phyloP scores from a whole-genome alignment of 2,113 vertebrate genomes.

The Neoarius graeffei region DNA sequence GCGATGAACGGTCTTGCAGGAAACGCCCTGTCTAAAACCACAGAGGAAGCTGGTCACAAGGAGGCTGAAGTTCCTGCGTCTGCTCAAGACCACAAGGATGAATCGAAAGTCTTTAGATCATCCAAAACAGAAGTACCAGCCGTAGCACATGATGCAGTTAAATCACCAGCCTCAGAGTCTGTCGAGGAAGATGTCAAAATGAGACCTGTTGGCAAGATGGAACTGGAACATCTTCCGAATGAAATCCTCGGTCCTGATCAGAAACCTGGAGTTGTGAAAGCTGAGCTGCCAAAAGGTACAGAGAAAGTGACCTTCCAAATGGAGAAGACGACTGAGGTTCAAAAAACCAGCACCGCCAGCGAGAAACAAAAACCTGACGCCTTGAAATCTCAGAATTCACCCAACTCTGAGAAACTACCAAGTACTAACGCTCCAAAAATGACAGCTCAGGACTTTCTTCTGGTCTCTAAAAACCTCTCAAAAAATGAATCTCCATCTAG shows the following conservation, averaged over 20 bases:
- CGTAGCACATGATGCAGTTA: background rate
- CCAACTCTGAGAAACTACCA: conserved; percentile 2
- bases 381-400: conserved; percentile 25
- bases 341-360: background rate
- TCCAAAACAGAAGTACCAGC: background rate
- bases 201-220: background rate
- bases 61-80: background rate
- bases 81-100: conserved; percentile 20
- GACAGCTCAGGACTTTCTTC: conserved; percentile 50
- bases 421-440: conserved; percentile 10
- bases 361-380: background rate
- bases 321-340: background rate
- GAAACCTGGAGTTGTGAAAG: conserved; percentile 1
- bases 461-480: conserved; percentile 19
- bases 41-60: background rate
- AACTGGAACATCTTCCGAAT: conserved; percentile 6
- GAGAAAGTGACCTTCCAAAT: background rate
- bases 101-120: conserved; percentile 14
- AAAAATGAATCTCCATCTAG: conserved; percentile 59
- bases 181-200: conserved; percentile 11
- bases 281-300: conserved; percentile 11
- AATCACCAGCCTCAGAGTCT: background rate
- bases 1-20: conserved; percentile 22
- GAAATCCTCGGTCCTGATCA: background rate
- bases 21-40: conserved; percentile 22